phyloP scores from a whole-genome alignment of 64 coral and sea anemone species.

The Montipora foliosa region DNA sequence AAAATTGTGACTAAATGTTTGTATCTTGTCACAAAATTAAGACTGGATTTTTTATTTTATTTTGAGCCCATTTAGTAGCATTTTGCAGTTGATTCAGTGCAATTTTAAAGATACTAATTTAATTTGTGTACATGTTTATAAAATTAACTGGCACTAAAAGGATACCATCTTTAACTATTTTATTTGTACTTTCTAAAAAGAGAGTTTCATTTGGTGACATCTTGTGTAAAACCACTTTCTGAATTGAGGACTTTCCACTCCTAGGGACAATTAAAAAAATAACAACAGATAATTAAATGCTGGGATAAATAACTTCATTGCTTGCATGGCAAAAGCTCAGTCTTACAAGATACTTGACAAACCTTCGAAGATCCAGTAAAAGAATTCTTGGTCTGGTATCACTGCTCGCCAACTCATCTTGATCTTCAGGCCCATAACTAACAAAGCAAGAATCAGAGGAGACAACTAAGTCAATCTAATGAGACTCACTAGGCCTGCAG shows the following conservation, averaged over 20 bases:
- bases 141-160: constrained; percentile 20
- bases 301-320: too few relatives aligned
- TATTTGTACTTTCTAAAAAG: constrained; percentile 96
- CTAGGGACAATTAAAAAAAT: constrained; percentile 49
- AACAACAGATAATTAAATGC: background rate
- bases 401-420: constrained; percentile 75
- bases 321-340: too few relatives aligned
- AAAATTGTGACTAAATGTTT: too few relatives aligned
- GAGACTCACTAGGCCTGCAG: too few relatives aligned
- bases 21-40: too few relatives aligned
- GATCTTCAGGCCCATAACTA: constrained; percentile 94
- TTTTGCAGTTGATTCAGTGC: too few relatives aligned
- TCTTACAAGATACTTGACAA: background rate
- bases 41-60: too few relatives aligned
- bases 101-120: too few relatives aligned
- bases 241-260: constrained; percentile 99
- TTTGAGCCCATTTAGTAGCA: too few relatives aligned
- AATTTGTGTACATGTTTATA: too few relatives aligned
- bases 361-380: constrained; percentile 94
- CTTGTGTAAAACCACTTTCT: constrained; percentile 99
- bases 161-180: constrained; percentile 99
- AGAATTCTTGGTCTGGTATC: constrained; percentile 96
- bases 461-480: too few relatives aligned
- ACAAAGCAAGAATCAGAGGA: background rate
- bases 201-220: constrained; percentile 99